Conservation (phyloP, 2,888 invertebrate genomes). For the Drosophila multiciliata region DNA sequence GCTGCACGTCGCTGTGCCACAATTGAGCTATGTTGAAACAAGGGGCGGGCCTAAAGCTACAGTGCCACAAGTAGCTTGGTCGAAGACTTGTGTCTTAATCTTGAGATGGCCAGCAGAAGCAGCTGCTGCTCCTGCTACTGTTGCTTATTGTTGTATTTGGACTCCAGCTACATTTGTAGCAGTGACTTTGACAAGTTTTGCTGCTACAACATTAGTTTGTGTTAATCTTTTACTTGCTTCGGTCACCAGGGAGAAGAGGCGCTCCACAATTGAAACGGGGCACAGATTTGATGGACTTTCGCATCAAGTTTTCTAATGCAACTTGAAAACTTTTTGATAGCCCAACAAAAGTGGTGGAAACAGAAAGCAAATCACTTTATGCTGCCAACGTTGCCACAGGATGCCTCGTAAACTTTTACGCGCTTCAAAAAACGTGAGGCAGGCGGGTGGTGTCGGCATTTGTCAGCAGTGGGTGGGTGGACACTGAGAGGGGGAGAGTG, state of each 20-base stretch:
- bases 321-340: slow-evolving; percentile 75
- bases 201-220: slow-evolving; percentile 70
- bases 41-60: slow-evolving; percentile 15
- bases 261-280: slow-evolving; percentile 55
- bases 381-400: slow-evolving; percentile 58
- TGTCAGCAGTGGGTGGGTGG: not conserved
- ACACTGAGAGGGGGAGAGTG: not conserved
- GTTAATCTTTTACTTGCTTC: slow-evolving; percentile 66
- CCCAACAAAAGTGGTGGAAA: slow-evolving; percentile 52
- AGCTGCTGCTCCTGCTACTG: slow-evolving; percentile 36
- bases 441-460: not conserved
- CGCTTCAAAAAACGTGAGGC: slow-evolving; percentile 48
- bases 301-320: slow-evolving; percentile 68
- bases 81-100: slow-evolving; percentile 48
- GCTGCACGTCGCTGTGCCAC: slow-evolving; percentile 58
- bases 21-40: slow-evolving; percentile 41
- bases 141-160: slow-evolving; percentile 57
- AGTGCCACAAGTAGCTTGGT: slow-evolving; percentile 25
- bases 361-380: slow-evolving; percentile 72
- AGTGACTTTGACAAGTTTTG: slow-evolving; percentile 76
- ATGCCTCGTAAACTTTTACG: slow-evolving; percentile 77
- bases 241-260: slow-evolving; percentile 54
- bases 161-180: slow-evolving; percentile 30
- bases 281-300: slow-evolving; percentile 64
- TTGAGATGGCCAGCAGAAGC: slow-evolving; percentile 43